phyloP scores from a whole-genome alignment of 2,888 invertebrate species.

The Metopia argyrocephala region DNA sequence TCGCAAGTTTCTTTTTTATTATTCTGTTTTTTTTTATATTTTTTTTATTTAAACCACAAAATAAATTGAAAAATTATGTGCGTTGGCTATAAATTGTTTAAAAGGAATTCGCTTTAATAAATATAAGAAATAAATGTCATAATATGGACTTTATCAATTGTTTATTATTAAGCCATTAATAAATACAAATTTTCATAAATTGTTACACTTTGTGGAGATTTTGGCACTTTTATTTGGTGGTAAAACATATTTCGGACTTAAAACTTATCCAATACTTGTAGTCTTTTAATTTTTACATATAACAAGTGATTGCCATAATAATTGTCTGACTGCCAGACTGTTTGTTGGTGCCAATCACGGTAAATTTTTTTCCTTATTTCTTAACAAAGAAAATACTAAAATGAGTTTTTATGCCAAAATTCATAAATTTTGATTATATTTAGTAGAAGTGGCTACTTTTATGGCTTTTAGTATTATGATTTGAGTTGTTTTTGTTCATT shows the following conservation, averaged over 20 bases:
- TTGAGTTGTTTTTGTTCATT: not conserved
- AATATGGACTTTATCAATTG: not conserved
- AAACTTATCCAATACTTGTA: not conserved
- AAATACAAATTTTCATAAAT: not conserved
- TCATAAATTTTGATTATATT: not conserved
- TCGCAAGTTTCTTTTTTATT: not conserved
- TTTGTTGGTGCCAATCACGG: too few relatives aligned
- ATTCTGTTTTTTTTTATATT: not conserved
- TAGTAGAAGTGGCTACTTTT: not conserved
- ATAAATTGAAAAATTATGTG: conserved; percentile 41
- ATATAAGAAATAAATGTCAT: not conserved
- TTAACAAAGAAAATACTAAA: too few relatives aligned
- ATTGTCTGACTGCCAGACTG: too few relatives aligned
- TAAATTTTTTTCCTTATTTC: too few relatives aligned
- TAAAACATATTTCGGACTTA: too few relatives aligned
- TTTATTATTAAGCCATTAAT: conserved; percentile 28
- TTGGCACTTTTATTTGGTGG: too few relatives aligned
- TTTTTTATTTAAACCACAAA: not conserved
- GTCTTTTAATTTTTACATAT: too few relatives aligned
- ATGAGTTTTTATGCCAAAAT: not conserved
- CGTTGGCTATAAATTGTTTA: not conserved
- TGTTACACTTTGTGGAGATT: not conserved
- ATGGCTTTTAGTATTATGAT: not conserved
- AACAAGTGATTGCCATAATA: too few relatives aligned
- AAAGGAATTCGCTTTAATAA: not conserved